Conservation (phyloP, 2,888 invertebrate genomes). For the Boloria selene region DNA sequence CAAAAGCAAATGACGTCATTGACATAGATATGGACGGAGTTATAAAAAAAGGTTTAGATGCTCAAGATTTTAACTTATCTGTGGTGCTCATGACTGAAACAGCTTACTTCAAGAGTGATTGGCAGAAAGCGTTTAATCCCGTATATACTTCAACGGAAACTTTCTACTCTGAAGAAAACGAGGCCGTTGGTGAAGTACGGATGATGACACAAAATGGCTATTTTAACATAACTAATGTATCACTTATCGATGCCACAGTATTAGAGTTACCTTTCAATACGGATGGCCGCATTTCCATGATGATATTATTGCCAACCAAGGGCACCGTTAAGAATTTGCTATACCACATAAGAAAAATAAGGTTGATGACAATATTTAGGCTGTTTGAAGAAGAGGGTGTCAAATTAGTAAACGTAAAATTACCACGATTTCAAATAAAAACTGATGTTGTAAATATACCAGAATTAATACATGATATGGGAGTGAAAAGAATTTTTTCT, state of each 20-base stretch:
- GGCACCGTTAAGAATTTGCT: conserved; percentile 53
- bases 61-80: conserved; percentile 55
- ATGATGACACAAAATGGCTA: conserved; percentile 63
- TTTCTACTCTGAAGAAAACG: conserved; percentile 49
- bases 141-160: conserved; percentile 46
- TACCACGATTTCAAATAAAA: conserved; percentile 59
- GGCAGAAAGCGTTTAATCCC: conserved; percentile 57
- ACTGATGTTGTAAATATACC: conserved; percentile 56
- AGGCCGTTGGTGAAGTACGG: conserved; percentile 50
- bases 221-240: conserved; percentile 53
- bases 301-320: conserved; percentile 55
- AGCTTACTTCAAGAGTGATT: conserved; percentile 56
- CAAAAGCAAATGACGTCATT: conserved; percentile 50
- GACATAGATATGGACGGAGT: conserved; percentile 47
- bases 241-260: conserved; percentile 52
- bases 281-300: conserved; percentile 52
- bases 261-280: conserved; percentile 56
- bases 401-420: conserved; percentile 52
- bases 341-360: conserved; percentile 51
- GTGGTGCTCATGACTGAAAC: conserved; percentile 57
- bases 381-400: conserved; percentile 45
- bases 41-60: conserved; percentile 48
- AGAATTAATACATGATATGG: conserved; percentile 65
- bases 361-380: conserved; percentile 56
- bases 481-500: conserved; percentile 60